Conservation (phyloP, 2,888 invertebrate genomes). For the Amiota mariae region DNA sequence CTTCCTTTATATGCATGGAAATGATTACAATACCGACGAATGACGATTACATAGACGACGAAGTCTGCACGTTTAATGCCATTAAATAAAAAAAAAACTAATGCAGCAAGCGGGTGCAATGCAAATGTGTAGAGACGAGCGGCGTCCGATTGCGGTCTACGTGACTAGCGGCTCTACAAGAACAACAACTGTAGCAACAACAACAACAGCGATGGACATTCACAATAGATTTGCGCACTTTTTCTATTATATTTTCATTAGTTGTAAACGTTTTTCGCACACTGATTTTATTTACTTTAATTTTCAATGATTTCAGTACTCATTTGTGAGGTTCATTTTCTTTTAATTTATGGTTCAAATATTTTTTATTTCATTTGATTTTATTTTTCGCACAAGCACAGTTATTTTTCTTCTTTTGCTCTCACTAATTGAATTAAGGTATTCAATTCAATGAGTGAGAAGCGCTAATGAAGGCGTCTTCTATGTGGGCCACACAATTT, state of each 20-base stretch:
- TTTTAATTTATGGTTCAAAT: neutral
- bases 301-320: neutral
- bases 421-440: conserved; percentile 7
- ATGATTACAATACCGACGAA: no score
- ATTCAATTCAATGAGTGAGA: no score
- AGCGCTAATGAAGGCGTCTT: no score
- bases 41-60: no score
- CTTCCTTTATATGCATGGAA: no score
- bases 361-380: no score
- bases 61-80: no score
- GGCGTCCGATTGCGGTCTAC: neutral
- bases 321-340: neutral
- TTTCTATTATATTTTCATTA: neutral
- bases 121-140: neutral
- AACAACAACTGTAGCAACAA: conserved; percentile 5
- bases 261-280: neutral
- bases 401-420: neutral
- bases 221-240: conserved; percentile 20
- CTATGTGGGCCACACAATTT: no score
- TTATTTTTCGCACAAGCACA: neutral
- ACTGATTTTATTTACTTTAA: neutral
- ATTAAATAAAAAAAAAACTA: no score
- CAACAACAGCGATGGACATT: neutral
- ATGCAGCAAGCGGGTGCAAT: neutral
- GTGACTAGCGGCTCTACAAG: neutral